Base-by-base conservation (phyloP, 2,888 invertebrate genomes). In the Adelognathus sp. region DNA sequence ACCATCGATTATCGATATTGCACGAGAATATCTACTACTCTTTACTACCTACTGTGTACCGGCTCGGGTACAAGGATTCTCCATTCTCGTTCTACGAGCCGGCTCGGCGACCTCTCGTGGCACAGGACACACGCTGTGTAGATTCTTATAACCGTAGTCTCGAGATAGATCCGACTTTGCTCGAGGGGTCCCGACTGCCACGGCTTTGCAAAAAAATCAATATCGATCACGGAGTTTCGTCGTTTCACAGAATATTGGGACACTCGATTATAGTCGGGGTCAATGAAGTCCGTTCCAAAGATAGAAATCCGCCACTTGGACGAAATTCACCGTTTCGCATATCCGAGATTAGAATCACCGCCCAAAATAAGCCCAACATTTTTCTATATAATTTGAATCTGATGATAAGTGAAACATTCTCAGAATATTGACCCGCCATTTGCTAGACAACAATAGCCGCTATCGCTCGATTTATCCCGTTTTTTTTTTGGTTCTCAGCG, bases 1-100 rank as follows among this genome's bases (percentile, higher is more conserved):
- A 71, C 66, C 71, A 79, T 79, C 79, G 75, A 71, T 79, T 79
- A 63, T 75, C 75, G 71, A 71, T 79, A 75, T 67, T 58, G 36
- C 46, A 56, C 75, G 52, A n/a, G n/a, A 74, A 60, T 70, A 60
- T 33, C 16, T 74, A 71, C 41, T 54, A 16, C 16, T 41, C 4
- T 27, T 33, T 52, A 70, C 69, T 50, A 61, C 14, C 44, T 33
- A 60, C 31, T 36, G 31, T n/a, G n/a, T 29, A 64, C 64, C 44
- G 16, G 16, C 39, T 67, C 72, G 52, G 63, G 52, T 67, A 61
- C 77, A 61, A 67, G 16, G 24, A 33, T 58, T 78, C 66, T 74
- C 41, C 69, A 78, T 70, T 74, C 29, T 31, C 7, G 7, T 64
- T 54, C 33, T 18, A 18, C 64, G 36, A 67, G 64, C 44, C 56